Base-by-base conservation (phyloP, 2,113 vertebrate genomes). In the Mus pahari region DNA sequence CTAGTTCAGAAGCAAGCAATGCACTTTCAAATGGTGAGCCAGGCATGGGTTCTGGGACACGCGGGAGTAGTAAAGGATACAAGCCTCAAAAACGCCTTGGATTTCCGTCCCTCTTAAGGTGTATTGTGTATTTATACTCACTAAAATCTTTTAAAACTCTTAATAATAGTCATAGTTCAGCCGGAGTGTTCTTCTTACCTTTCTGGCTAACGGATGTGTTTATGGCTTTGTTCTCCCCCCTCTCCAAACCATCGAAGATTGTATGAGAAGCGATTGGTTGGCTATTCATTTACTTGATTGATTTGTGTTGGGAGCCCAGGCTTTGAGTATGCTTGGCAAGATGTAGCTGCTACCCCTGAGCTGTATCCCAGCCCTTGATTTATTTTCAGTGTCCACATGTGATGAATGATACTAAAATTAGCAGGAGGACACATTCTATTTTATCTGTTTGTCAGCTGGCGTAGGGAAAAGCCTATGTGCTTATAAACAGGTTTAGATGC, bases 81-180 rank as follows among this genome's bases (percentile, higher is more conserved):
- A 55, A n/a, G 8, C 53, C 33, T 70, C 24, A 22, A 42, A 9
- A n/a, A 26, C 12, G 28, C 14, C 74, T 39, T n/a, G 19, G 8
- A 42, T 60, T 92, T 92, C 12, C 50, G 68, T 87, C 20, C 7
- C 10, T 91, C 36, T 74, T 11, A 45, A 75, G 95, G 22, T 39
- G 14, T 12, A 14, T 4, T 48, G 48, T 70, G 50, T 50, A 22
- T 83, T 83, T 33, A 68, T 31, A 75, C 62, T 74, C 39, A 39
- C 79, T 74, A 71, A 92, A 93, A 79, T 60, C 8, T 84, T 86
- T 94, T 71, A 17, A 77, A 93, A 92, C 36, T 31, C 70, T 88
- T 53, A 68, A 84, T 93, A 92, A 53, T 64, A 45, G 13, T 2
- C 62, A 45, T 20, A 73, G 64, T 11, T 89, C 73, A 36, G 48